Evolutionary conservation across 2,888 invertebrate species (phyloP).

Genomic region (Sarcophaga subvicina): DNA sequence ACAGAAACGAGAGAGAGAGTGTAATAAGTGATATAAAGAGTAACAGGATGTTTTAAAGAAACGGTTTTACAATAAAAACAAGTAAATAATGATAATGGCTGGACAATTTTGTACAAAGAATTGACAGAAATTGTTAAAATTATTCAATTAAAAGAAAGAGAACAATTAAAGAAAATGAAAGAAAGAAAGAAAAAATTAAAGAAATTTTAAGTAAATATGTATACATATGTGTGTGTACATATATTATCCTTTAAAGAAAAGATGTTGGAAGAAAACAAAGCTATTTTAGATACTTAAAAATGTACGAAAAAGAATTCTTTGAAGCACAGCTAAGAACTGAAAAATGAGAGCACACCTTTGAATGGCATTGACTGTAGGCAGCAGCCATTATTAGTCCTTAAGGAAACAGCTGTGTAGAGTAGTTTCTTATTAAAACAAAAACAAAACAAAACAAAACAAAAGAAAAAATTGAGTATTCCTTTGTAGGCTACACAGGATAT

Average conservation of each 20-base stretch:
- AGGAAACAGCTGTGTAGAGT: not conserved
- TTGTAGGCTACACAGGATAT: slow-evolving; percentile 58
- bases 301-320: not conserved
- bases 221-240: too few relatives aligned
- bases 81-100: not conserved
- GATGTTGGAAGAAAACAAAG: too few relatives aligned
- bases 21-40: too few relatives aligned
- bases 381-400: not conserved
- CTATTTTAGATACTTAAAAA: slow-evolving; percentile 6
- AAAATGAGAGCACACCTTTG: not conserved
- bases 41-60: too few relatives aligned
- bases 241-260: too few relatives aligned
- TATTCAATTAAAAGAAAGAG: too few relatives aligned
- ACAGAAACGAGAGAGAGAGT: not conserved
- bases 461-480: not conserved
- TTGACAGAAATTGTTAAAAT: slow-evolving; percentile 35
- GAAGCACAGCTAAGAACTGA: not conserved
- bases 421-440: not conserved
- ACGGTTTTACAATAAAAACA: not conserved
- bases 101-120: too few relatives aligned
- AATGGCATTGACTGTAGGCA: not conserved
- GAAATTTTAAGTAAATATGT: too few relatives aligned
- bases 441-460: not conserved
- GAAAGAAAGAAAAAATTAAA: too few relatives aligned
- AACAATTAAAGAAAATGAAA: too few relatives aligned